Base-by-base conservation (phyloP, 2,888 invertebrate genomes). In the Asteroscopus sphinx region DNA sequence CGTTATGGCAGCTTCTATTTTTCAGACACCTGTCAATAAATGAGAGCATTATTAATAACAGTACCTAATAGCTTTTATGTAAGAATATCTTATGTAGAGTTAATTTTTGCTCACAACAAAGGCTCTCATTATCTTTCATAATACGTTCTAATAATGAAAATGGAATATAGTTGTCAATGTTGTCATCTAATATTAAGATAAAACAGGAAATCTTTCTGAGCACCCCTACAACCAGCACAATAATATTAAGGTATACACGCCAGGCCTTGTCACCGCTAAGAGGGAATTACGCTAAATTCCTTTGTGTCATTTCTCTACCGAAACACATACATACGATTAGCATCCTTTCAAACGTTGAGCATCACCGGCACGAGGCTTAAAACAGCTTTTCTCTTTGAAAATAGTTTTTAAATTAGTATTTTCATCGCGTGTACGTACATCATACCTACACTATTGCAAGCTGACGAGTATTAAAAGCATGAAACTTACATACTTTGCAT, bases 231-330 rank as follows among this genome's bases (percentile, higher is more conserved):
- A 55, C 51, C 28, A 54, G 59, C 67, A 49, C 75, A 72, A 63
- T 63, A 49, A 58, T 47, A 74, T 69, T 66, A 61, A 59, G 44
- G 68, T 53, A 51, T 30, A 47, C 40, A 56, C 44, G 35, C 35
- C 13, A 21, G 35, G 45, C 55, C 55, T 41, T 68, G 61, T 57
- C 53, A 53, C 68, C 71, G 39, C 65, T 66, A 65, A 74, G 58
- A 69, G 47, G 60, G 61, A 65, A 61, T 72, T 71, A 67, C 67
- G 39, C 57, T 47, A 59, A 75, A 63, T 63, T 65, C 62, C 65
- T 68, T 70, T 75, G 66, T 58, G 53, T 57, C 46, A 75, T 69
- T 69, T 72, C 55, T 49, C 36, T 63, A 32, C 39, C 25, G 32
- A 61, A 41, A 55, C 69, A 59, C 13, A 17, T 45, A 9, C 13